Conservation (phyloP, 2,113 vertebrate genomes). For the Speoplatyrhinus poulsoni region DNA sequence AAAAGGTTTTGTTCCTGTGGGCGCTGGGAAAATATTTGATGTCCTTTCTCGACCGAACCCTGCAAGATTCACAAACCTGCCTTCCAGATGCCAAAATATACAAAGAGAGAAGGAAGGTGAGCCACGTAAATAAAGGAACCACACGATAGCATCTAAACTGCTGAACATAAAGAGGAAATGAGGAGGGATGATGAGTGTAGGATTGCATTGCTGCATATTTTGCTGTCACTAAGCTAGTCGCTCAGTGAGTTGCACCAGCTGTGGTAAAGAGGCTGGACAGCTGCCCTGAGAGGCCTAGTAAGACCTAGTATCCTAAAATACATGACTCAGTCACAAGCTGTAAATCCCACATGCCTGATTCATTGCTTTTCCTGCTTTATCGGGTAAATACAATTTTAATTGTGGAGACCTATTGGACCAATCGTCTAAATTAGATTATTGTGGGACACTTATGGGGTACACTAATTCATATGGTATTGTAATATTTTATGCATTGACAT, state of each 20-base stretch:
- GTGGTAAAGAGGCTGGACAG: conserved; percentile 31
- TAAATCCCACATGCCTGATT: conserved; percentile 9
- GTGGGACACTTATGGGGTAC: neutral
- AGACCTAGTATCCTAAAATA: conserved; percentile 2
- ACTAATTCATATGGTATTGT: neutral
- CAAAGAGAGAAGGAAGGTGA: conserved; percentile 13
- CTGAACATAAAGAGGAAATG: neutral
- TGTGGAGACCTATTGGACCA: neutral
- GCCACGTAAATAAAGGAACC: conserved; percentile 3
- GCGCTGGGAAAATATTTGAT: too few species aligned
- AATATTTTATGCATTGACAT: neutral
- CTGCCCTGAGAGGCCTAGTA: conserved; percentile 11
- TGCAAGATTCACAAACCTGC: neutral
- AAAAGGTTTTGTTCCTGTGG: too few species aligned
- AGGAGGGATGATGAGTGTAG: conserved; percentile 23
- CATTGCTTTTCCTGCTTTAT: neutral
- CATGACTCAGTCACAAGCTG: neutral
- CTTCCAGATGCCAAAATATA: neutral
- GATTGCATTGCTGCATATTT: conserved; percentile 22
- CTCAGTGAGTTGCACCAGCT: conserved; percentile 17
- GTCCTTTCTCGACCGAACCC: neutral
- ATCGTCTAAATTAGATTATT: neutral
- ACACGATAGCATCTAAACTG: too few species aligned
- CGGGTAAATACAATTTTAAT: neutral
- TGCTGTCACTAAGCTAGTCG: conserved; percentile 14